Evolutionary conservation across 2,113 vertebrate genomes (phyloP).

Genomic region (Erythrolamprus reginae): DNA sequence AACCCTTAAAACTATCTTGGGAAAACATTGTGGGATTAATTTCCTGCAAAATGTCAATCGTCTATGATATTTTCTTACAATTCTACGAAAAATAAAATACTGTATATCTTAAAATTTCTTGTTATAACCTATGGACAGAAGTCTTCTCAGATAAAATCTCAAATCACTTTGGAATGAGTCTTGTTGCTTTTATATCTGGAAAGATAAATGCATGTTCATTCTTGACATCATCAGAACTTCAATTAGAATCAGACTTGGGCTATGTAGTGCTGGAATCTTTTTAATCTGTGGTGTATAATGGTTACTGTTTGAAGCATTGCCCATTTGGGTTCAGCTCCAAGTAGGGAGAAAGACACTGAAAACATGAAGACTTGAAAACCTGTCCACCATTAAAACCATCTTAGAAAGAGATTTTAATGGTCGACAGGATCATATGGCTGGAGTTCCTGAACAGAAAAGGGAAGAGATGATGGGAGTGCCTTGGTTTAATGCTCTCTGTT

Average conservation of each 20-base stretch:
- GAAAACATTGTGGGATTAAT: background rate
- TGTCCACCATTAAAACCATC: too few species aligned
- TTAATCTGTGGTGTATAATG: background rate
- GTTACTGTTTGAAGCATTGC: background rate
- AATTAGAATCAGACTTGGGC: background rate
- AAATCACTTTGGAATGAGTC: background rate
- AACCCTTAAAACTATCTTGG: background rate
- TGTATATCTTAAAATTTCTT: background rate
- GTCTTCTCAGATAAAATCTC: background rate
- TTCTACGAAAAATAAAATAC: background rate
- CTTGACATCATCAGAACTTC: background rate
- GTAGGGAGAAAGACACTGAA: too few species aligned
- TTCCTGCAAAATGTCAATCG: background rate
- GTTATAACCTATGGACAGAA: background rate
- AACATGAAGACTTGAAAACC: too few species aligned
- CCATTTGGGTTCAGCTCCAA: too few species aligned
- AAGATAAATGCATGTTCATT: background rate
- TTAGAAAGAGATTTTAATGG: too few species aligned
- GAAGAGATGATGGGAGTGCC: too few species aligned
- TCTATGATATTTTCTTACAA: background rate
- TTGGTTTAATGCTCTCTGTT: too few species aligned
- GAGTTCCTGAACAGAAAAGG: too few species aligned
- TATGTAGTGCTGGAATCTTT: background rate
- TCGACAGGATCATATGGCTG: too few species aligned
- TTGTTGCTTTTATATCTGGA: background rate